These are phyloP conservation scores for Bujurquina vittata DNA, from an alignment of 2,113 vertebrate species.

Conservation along the genomic window DNA sequence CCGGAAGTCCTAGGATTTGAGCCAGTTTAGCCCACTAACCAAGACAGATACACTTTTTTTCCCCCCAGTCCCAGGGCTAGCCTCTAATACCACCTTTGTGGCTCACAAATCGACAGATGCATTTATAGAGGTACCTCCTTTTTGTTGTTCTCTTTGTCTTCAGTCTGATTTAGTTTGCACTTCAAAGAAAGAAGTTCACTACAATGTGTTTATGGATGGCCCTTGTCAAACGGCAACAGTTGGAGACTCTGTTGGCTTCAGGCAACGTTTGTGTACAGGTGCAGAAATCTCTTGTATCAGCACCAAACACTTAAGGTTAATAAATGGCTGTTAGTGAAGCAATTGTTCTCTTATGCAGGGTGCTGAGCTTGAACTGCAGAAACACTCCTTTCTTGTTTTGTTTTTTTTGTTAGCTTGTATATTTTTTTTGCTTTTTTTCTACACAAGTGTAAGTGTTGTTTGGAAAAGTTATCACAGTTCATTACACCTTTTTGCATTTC, in stretches of 20 bases:
- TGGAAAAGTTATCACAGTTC: constrained; percentile 21
- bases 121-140: constrained; percentile 59
- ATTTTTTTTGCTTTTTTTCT: background rate
- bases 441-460: background rate
- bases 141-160: constrained; percentile 50
- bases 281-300: constrained; percentile 12
- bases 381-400: background rate
- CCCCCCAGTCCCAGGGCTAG: background rate
- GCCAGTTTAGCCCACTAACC: constrained; percentile 31
- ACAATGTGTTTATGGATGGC: constrained; percentile 50
- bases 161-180: constrained; percentile 62
- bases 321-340: constrained; percentile 55
- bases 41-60: constrained; percentile 18
- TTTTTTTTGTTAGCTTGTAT: background rate
- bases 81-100: constrained; percentile 30
- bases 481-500: constrained; percentile 13
- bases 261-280: constrained; percentile 44
- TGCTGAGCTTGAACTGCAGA: constrained; percentile 23
- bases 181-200: constrained; percentile 49
- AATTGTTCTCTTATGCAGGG: constrained; percentile 41
- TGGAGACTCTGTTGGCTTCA: constrained; percentile 34
- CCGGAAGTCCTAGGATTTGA: constrained; percentile 6
- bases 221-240: constrained; percentile 45
- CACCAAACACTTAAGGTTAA: constrained; percentile 55
- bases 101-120: constrained; percentile 49